Conservation (phyloP, 2,113 vertebrate genomes). For the Phrynosoma blainvillii region DNA sequence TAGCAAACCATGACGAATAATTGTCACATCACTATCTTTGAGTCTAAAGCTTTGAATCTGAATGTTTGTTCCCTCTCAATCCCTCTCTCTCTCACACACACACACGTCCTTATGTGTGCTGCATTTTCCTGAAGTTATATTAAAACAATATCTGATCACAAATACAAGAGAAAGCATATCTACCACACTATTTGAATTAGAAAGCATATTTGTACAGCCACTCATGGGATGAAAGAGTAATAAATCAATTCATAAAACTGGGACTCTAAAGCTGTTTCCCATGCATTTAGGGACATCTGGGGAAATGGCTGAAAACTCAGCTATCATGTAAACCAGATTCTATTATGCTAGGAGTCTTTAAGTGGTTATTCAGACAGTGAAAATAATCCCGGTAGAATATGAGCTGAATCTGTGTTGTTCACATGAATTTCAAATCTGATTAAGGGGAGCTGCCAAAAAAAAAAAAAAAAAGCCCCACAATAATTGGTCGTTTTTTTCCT, state of each 20-base stretch:
- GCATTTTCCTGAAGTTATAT: too few relatives aligned
- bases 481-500: too few relatives aligned
- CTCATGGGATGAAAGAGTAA: neutral
- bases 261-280: neutral
- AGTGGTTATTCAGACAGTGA: too few relatives aligned
- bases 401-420: too few relatives aligned
- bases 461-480: too few relatives aligned
- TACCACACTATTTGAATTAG: neutral
- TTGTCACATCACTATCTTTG: neutral
- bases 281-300: neutral
- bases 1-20: too few relatives aligned
- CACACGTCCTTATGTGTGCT: too few relatives aligned
- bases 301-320: neutral
- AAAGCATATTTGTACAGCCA: neutral
- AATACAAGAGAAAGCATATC: neutral
- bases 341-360: neutral
- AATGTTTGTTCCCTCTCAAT: too few relatives aligned
- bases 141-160: neutral
- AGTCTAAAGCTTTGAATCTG: neutral
- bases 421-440: too few relatives aligned
- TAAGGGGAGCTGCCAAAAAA: too few relatives aligned
- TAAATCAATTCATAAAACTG: neutral
- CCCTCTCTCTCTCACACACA: too few relatives aligned
- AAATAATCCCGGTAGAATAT: too few relatives aligned
- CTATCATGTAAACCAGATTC: conserved; percentile 34